Percentiles rank a stretch among this genome's conserved stretches.
Evolutionary conservation across 2,113 vertebrate genomes (phyloP).

Genomic region (Ptychochromis oligacanthus): DNA sequence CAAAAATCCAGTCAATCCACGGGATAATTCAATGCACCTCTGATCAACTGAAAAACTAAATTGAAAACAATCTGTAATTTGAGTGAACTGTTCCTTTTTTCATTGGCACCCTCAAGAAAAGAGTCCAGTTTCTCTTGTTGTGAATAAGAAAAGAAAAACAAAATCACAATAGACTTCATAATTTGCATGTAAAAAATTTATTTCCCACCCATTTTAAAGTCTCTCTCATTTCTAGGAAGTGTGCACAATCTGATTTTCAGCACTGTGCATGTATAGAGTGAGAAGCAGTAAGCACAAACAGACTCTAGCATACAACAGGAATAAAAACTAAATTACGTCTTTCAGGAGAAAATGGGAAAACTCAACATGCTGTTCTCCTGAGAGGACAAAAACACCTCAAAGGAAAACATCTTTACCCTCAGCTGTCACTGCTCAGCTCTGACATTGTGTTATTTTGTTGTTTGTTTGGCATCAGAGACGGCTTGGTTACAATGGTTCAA

Average conservation of each 20-base stretch:
- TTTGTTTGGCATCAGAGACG: background rate
- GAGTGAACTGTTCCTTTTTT: background rate
- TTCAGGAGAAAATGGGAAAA: background rate
- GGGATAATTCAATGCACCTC: background rate
- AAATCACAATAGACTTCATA: background rate
- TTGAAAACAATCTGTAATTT: background rate
- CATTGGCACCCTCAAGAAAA: background rate
- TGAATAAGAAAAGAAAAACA: background rate
- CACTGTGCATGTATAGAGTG: background rate
- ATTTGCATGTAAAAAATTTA: background rate
- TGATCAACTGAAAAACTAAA: background rate
- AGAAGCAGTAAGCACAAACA: background rate
- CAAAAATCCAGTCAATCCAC: background rate
- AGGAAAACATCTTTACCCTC: constrained; percentile 14
- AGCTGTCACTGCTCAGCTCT: constrained; percentile 28
- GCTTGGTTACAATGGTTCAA: background rate
- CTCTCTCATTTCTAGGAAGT: background rate
- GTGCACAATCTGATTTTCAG: background rate
- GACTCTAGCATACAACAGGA: background rate
- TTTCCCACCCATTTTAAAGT: background rate
- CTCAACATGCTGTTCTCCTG: background rate
- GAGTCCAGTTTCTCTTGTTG: background rate
- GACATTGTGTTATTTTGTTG: background rate
- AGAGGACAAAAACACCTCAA: background rate
- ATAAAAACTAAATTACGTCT: background rate